Percentiles rank a stretch among this genome's conserved stretches.
Evolutionary conservation across 2,113 vertebrate species (phyloP).

Genomic region (Nycticryphes semicollaris): DNA sequence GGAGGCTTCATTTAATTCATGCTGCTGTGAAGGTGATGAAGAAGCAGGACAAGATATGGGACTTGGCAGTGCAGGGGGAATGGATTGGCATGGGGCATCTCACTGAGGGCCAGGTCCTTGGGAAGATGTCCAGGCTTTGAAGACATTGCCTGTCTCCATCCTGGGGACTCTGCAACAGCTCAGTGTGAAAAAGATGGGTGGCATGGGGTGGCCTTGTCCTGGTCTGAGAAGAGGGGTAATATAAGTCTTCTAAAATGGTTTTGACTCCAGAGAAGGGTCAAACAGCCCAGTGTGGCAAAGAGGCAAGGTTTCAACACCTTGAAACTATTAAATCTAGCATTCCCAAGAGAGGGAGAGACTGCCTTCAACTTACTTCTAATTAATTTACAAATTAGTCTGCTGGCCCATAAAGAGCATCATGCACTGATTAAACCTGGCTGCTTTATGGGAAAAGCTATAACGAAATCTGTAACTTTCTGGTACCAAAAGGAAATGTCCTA

Average conservation of each 20-base stretch:
- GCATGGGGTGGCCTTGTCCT: background rate
- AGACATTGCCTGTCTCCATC: background rate
- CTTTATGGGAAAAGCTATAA: background rate
- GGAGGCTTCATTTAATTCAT: background rate
- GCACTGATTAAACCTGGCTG: constrained; percentile 39
- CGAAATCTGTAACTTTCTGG: background rate
- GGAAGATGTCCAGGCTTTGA: background rate
- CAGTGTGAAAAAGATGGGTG: background rate
- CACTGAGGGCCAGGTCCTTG: background rate
- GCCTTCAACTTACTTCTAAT: constrained; percentile 39
- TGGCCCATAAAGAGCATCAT: constrained; percentile 23
- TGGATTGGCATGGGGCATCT: background rate
- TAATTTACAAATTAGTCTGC: constrained; percentile 43
- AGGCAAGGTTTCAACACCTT: background rate
- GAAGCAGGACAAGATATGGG: background rate
- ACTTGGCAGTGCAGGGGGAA: background rate
- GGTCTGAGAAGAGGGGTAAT: background rate
- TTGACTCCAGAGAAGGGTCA: background rate
- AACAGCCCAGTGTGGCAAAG: background rate
- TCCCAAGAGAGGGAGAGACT: background rate
- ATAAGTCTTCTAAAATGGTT: background rate
- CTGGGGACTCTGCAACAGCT: background rate
- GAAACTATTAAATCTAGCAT: background rate
- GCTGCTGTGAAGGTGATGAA: background rate
- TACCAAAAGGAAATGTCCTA: background rate